phyloP scores from a whole-genome alignment of 2,113 vertebrate species.

The Chelonoidis abingdonii region DNA sequence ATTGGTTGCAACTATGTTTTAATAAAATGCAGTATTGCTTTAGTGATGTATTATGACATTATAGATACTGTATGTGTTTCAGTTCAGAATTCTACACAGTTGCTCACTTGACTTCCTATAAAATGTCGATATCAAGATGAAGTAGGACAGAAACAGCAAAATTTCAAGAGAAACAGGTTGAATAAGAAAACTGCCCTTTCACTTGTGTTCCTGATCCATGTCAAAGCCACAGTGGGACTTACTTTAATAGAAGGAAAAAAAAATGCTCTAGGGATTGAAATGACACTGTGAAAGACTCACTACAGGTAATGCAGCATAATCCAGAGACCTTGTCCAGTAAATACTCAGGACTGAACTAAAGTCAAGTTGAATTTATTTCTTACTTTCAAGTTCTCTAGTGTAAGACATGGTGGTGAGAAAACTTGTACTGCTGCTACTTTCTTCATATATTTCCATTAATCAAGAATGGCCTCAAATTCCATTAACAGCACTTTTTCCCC shows the following conservation, averaged over 20 bases:
- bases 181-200: background rate
- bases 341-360: background rate
- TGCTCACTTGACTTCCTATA: background rate
- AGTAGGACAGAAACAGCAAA: background rate
- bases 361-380: background rate
- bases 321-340: background rate
- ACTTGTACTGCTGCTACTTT: background rate
- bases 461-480: background rate
- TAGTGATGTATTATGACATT: background rate
- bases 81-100: background rate
- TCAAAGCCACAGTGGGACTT: background rate
- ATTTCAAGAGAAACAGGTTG: background rate
- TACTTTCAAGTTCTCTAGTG: background rate
- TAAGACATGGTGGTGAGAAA: background rate
- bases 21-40: background rate
- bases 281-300: background rate
- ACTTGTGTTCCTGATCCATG: background rate
- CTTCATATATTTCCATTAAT: background rate
- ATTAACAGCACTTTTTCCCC: background rate
- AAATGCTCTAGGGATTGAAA: background rate
- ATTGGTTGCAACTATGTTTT: background rate
- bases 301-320: background rate
- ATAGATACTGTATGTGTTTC: background rate
- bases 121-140: background rate
- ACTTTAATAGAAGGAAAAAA: background rate